Conservation (phyloP, 1,140 invertebrate genomes). For the Eufriesea mexicana region DNA sequence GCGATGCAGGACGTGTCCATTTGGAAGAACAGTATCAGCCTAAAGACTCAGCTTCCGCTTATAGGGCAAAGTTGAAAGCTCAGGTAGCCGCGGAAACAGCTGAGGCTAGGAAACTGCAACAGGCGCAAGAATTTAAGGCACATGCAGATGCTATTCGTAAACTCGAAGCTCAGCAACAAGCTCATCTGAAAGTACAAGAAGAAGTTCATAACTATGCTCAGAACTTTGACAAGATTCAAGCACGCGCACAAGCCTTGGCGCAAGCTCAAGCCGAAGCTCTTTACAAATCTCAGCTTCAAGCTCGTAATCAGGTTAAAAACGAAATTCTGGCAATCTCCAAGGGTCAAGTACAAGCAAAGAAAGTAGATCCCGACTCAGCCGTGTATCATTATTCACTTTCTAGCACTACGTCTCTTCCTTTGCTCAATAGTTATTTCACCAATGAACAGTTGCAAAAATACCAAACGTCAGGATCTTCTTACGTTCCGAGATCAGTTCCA, state of each 20-base stretch:
- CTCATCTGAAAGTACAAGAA: slow-evolving; percentile 78
- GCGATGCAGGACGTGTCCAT: slow-evolving; percentile 76
- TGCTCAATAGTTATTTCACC: slow-evolving; percentile 73
- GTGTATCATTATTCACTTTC: slow-evolving; percentile 78
- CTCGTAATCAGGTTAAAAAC: slow-evolving; percentile 75
- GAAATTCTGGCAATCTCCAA: slow-evolving; percentile 75
- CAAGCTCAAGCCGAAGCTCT: slow-evolving; percentile 79
- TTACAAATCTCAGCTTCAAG: slow-evolving; percentile 75
- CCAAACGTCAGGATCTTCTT: slow-evolving; percentile 74
- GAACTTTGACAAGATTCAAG: slow-evolving; percentile 78
- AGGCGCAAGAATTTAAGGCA: slow-evolving; percentile 78
- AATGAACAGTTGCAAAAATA: slow-evolving; percentile 75
- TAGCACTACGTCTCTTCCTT: slow-evolving; percentile 70
- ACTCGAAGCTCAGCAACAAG: slow-evolving; percentile 78
- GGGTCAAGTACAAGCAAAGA: slow-evolving; percentile 73
- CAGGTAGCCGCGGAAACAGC: slow-evolving; percentile 74
- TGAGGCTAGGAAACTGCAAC: slow-evolving; percentile 75
- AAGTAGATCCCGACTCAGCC: slow-evolving; percentile 73
- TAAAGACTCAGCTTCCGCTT: slow-evolving; percentile 76
- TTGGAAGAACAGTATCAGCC: slow-evolving; percentile 73
- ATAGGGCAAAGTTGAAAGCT: slow-evolving; percentile 75
- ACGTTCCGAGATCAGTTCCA: slow-evolving; percentile 72
- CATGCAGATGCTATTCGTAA: slow-evolving; percentile 79
- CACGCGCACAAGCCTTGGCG: slow-evolving; percentile 77
- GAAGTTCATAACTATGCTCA: slow-evolving; percentile 76